Conservation (phyloP, 2,113 vertebrate genomes). For the Gymnobelideus leadbeateri region DNA sequence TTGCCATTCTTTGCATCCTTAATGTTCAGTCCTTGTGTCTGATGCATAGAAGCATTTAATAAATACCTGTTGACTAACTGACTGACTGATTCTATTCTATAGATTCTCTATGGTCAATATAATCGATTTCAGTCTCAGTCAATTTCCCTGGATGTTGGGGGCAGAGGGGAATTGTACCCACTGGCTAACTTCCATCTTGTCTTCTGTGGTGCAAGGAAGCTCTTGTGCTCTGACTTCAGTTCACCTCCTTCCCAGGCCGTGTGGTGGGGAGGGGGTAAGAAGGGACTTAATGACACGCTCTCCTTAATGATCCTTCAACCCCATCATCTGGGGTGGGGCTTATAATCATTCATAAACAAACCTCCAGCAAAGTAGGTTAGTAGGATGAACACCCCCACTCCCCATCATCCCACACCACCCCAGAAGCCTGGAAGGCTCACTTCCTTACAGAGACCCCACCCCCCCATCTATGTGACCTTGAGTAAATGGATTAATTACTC, state of each 20-base stretch:
- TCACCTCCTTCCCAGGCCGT: conserved; percentile 69
- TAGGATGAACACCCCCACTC: conserved; percentile 64
- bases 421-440: conserved; percentile 53
- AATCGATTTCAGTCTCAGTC: not conserved
- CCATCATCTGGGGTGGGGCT: conserved; percentile 76
- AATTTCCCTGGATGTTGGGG: not conserved
- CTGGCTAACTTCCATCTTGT: conserved; percentile 22
- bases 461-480: not conserved
- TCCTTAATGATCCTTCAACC: conserved; percentile 74
- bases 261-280: conserved; percentile 69
- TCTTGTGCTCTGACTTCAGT: conserved; percentile 53
- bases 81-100: not conserved
- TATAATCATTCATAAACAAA: conserved; percentile 78
- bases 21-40: not conserved
- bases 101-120: not conserved
- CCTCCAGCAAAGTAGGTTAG: conserved; percentile 76
- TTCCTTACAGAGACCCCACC: conserved; percentile 9
- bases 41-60: not conserved
- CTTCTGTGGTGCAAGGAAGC: conserved; percentile 56
- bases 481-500: not conserved
- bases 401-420: not conserved
- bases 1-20: not conserved
- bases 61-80: not conserved
- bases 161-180: not conserved
- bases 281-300: conserved; percentile 77